phyloP scores from a whole-genome alignment of 2,888 invertebrate species.

The Ochropacha duplaris region DNA sequence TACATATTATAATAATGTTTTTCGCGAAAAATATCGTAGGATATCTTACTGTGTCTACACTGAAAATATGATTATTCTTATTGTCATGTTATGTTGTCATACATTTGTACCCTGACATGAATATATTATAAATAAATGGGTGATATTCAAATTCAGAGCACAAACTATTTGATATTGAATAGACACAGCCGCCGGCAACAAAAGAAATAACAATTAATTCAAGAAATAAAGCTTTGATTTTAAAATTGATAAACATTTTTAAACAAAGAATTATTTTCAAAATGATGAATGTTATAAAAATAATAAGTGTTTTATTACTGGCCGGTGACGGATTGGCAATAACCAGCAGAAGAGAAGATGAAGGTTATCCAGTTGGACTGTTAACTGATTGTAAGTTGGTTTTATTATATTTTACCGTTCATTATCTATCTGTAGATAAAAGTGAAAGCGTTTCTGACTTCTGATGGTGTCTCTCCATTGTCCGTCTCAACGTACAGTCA shows the following conservation, averaged over 20 bases:
- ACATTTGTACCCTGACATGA: background rate
- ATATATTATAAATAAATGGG: background rate
- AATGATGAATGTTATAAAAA: background rate
- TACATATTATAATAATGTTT: no score
- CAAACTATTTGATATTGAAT: background rate
- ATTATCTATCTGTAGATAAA: no score
- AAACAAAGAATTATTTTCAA: background rate
- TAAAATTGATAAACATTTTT: no score
- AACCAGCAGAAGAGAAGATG: background rate
- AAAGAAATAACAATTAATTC: background rate
- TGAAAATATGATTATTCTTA: no score
- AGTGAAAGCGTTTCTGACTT: no score
- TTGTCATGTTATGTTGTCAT: no score
- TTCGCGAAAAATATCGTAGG: no score
- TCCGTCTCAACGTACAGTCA: no score
- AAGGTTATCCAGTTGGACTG: constrained; percentile 11
- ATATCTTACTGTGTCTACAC: no score
- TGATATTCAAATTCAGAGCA: background rate
- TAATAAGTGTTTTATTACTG: background rate
- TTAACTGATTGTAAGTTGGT: constrained; percentile 5
- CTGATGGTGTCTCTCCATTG: no score
- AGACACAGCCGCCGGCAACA: background rate
- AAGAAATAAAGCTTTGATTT: no score
- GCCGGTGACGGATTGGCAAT: background rate
- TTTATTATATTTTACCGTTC: no score